Conservation (phyloP, 2,888 invertebrate species). For the Cordilura impudica region DNA sequence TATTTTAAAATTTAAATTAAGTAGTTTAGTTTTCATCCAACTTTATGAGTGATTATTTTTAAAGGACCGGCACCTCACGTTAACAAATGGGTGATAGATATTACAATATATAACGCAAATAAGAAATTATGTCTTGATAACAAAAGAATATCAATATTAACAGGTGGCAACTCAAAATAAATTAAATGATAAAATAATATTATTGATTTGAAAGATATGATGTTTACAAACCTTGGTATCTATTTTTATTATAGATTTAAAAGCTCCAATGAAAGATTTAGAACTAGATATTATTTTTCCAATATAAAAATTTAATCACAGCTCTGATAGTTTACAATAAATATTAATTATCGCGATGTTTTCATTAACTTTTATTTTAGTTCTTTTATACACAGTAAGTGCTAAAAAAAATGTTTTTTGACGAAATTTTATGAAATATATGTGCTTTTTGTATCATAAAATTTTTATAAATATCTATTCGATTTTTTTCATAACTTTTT, state of each 20-base stretch:
- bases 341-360: background rate
- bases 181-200: background rate
- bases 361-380: background rate
- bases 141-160: slow-evolving; percentile 7
- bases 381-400: background rate
- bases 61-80: too few relatives aligned
- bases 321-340: too few relatives aligned
- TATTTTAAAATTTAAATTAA: too few relatives aligned
- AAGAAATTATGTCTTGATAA: too few relatives aligned
- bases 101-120: too few relatives aligned
- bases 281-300: too few relatives aligned
- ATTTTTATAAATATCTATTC: background rate
- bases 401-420: slow-evolving; percentile 35
- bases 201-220: slow-evolving; percentile 33
- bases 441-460: background rate
- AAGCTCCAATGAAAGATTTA: too few relatives aligned
- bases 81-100: too few relatives aligned
- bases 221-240: slow-evolving; percentile 51
- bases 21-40: too few relatives aligned
- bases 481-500: background rate
- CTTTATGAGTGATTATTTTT: too few relatives aligned
- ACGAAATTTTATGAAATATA: background rate
- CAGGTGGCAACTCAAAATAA: slow-evolving; percentile 35
- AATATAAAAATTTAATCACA: too few relatives aligned
- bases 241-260: slow-evolving; percentile 30